These are phyloP conservation scores for Bemisia tabaci DNA, from an alignment of 1,140 invertebrate species.

Conservation along the genomic window DNA sequence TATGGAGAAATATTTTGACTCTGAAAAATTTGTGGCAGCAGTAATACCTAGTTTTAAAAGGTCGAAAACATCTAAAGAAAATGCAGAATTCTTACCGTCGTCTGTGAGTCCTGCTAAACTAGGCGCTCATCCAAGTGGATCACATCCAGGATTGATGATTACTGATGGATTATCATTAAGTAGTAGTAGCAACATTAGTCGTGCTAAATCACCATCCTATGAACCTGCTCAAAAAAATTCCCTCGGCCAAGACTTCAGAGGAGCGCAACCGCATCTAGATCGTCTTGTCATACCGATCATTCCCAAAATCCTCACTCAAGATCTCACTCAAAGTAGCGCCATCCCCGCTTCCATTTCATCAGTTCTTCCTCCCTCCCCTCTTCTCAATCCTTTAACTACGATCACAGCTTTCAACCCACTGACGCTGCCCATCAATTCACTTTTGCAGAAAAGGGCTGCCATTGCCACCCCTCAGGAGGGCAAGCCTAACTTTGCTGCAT, in stretches of 20 bases:
- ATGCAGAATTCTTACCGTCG: background rate
- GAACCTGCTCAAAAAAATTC: no score
- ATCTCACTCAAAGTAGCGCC: slow-evolving; percentile 32
- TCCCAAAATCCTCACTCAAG: slow-evolving; percentile 41
- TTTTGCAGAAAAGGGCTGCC: background rate
- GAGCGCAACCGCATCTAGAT: no score
- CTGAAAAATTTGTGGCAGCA: background rate
- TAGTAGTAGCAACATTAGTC: background rate
- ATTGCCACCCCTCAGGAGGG: slow-evolving; percentile 10
- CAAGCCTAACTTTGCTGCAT: slow-evolving; percentile 17
- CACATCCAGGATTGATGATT: background rate
- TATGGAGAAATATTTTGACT: background rate
- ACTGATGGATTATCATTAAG: background rate
- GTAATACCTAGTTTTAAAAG: no score
- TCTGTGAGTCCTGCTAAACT: background rate
- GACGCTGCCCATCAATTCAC: slow-evolving; percentile 29
- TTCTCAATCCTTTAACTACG: slow-evolving; percentile 33
- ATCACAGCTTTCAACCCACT: slow-evolving; percentile 60
- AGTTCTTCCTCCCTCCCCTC: slow-evolving; percentile 29
- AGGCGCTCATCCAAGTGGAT: background rate
- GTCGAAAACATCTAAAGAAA: background rate
- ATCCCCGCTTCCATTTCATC: slow-evolving; percentile 19
- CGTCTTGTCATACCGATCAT: slow-evolving; percentile 40
- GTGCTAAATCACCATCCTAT: slow-evolving; percentile 25
- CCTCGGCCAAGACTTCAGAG: no score